phyloP scores from a whole-genome alignment of 2,888 invertebrate genomes.

The Andrena minutula region DNA sequence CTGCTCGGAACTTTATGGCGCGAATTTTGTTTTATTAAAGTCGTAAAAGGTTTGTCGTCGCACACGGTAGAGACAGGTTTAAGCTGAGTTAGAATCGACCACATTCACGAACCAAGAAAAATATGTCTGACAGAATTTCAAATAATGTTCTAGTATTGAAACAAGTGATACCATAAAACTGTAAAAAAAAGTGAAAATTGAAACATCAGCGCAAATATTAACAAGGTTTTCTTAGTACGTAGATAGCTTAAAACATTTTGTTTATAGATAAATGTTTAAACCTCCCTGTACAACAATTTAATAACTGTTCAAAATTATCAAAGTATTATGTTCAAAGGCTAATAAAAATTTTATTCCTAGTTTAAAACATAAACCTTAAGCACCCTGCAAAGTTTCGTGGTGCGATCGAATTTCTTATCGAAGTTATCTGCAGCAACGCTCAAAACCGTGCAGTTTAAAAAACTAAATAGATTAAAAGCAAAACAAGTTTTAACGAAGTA shows the following conservation, averaged over 20 bases:
- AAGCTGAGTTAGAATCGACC: background rate
- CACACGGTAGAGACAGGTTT: background rate
- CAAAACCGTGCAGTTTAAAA: background rate
- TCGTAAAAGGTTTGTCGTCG: constrained; percentile 23
- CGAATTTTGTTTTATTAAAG: constrained; percentile 29
- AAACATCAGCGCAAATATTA: background rate
- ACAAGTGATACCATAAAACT: background rate
- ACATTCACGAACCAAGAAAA: background rate
- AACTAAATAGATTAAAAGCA: constrained; percentile 9
- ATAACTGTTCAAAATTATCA: background rate
- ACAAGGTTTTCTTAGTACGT: too few species aligned
- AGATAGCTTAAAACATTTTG: too few species aligned
- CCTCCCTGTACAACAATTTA: background rate
- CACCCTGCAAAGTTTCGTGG: background rate
- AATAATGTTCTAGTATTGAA: background rate
- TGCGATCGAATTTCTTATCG: background rate
- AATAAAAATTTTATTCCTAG: background rate
- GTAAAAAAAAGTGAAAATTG: background rate
- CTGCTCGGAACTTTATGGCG: background rate
- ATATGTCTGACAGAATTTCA: background rate
- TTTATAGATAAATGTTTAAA: background rate
- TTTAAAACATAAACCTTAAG: background rate
- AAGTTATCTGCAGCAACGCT: background rate
- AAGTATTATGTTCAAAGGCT: background rate
- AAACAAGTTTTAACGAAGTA: constrained; percentile 1